phyloP scores from a whole-genome alignment of 2,113 vertebrate genomes.

The Lasiurus borealis region DNA sequence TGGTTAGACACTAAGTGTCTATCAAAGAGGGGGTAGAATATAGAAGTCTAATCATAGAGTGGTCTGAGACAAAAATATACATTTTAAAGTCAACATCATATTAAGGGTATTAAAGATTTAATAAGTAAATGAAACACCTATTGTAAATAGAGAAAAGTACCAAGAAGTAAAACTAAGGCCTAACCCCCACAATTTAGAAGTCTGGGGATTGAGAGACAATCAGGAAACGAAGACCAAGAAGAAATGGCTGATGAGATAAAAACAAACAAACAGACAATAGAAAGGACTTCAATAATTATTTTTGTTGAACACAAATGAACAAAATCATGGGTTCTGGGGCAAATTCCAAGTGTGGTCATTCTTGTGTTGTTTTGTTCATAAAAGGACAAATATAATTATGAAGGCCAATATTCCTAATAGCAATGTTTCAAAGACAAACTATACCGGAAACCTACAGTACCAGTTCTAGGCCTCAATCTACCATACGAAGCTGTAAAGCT shows the following conservation, averaged over 20 bases:
- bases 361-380: background rate
- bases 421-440: background rate
- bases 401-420: background rate
- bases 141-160: slow-evolving; percentile 23
- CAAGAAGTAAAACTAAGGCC: background rate
- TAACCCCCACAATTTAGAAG: background rate
- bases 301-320: slow-evolving; percentile 12
- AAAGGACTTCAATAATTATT: background rate
- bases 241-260: background rate
- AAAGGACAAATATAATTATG: slow-evolving; percentile 1
- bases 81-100: background rate
- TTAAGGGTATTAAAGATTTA: background rate
- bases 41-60: background rate
- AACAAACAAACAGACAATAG: background rate
- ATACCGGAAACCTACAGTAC: background rate
- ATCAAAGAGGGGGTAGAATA: background rate
- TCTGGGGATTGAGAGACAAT: background rate
- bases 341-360: background rate
- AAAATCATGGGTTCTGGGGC: background rate
- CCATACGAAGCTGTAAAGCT: background rate
- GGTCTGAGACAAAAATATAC: background rate
- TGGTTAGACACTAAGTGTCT: background rate
- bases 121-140: slow-evolving; percentile 16
- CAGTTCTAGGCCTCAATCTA: background rate
- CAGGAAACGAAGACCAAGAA: background rate